phyloP scores from a whole-genome alignment of 23 tunicate species.

The Trididemnum miniatum region DNA sequence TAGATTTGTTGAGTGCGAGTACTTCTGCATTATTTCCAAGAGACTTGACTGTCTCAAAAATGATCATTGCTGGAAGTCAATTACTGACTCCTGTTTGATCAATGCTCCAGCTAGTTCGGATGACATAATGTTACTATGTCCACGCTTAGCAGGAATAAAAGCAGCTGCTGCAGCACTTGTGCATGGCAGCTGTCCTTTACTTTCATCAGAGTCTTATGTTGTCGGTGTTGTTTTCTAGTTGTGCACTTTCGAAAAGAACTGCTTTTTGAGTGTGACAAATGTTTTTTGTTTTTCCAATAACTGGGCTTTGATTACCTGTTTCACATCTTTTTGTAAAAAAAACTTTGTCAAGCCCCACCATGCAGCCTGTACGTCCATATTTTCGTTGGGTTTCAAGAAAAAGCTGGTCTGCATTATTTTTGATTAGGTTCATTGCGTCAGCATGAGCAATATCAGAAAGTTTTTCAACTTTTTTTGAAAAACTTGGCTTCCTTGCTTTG shows the following conservation, averaged over 20 bases:
- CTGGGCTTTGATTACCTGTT: background rate
- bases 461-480: background rate
- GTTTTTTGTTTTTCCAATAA: background rate
- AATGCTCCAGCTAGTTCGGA: background rate
- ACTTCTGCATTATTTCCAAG: background rate
- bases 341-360: background rate
- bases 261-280: background rate
- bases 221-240: constrained; percentile 3
- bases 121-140: background rate
- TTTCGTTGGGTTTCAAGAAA: background rate
- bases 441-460: constrained; percentile 10
- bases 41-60: background rate
- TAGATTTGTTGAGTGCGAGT: background rate
- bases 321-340: background rate
- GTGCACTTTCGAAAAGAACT: background rate
- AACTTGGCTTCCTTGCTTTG: background rate
- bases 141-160: background rate
- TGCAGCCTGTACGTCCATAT: background rate
- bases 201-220: background rate
- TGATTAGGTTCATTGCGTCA: constrained; percentile 2
- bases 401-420: constrained; percentile 5
- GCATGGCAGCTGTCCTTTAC: background rate
- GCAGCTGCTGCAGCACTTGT: background rate
- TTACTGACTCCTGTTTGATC: background rate
- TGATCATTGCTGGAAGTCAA: background rate